Evolutionary conservation across 1,140 invertebrate genomes (phyloP).

Genomic region (Procambarus clarkii): DNA sequence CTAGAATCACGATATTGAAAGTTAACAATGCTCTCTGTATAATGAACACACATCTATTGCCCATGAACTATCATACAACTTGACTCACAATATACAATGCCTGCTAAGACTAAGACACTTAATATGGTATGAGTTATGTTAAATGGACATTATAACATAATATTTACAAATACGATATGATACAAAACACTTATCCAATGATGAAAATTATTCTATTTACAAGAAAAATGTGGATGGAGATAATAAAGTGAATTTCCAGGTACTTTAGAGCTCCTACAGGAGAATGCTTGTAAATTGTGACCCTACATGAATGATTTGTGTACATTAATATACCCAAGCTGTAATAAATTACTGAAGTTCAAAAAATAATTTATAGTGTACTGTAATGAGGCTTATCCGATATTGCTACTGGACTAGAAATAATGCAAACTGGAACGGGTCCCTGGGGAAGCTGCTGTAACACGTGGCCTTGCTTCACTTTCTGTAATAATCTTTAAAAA

Average conservation of each 20-base stretch:
- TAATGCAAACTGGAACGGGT: conserved; percentile 9
- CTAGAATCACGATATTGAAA: background rate
- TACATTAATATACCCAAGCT: conserved; percentile 20
- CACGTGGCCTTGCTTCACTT: background rate
- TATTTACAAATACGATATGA: conserved; percentile 51
- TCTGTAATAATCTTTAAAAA: too few relatives aligned
- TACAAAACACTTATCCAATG: conserved; percentile 51
- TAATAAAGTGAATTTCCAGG: conserved; percentile 61
- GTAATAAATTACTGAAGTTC: conserved; percentile 10
- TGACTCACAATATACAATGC: conserved; percentile 41
- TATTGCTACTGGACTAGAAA: conserved; percentile 40
- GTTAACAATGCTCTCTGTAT: background rate
- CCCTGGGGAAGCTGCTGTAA: background rate
- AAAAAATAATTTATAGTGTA: conserved; percentile 26
- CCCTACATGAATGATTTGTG: conserved; percentile 30
- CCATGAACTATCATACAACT: conserved; percentile 18
- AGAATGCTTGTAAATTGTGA: conserved; percentile 36
- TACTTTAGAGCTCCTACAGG: conserved; percentile 46
- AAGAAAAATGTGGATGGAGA: conserved; percentile 62
- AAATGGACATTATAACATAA: conserved; percentile 34
- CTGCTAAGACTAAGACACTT: conserved; percentile 62
- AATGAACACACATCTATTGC: conserved; percentile 32
- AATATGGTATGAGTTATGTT: conserved; percentile 53
- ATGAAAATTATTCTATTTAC: conserved; percentile 52
- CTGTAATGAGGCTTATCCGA: conserved; percentile 36